Evolutionary conservation across 35 echinoderm and acorn worm species (phyloP).

Genomic region (Ophiothrix spiculata): DNA sequence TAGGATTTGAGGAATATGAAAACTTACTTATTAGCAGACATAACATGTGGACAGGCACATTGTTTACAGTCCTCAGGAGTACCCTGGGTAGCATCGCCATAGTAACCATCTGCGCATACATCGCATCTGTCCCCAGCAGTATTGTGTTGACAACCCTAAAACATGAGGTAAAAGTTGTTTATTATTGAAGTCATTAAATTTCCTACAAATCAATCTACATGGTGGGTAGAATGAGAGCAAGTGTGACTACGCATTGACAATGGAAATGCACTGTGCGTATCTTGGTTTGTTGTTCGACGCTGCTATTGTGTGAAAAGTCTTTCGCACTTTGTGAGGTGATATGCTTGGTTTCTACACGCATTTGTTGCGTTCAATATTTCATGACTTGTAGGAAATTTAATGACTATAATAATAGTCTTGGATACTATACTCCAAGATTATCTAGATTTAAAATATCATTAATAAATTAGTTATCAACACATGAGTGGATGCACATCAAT

Average conservation of each 20-base stretch:
- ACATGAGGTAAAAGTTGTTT: neutral
- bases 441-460: neutral
- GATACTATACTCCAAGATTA: neutral
- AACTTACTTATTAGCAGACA: slow-evolving; percentile 69
- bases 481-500: neutral
- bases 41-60: slow-evolving; percentile 67
- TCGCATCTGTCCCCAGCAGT: slow-evolving; percentile 73
- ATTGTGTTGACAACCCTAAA: slow-evolving; percentile 83
- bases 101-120: slow-evolving; percentile 79
- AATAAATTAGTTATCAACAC: neutral
- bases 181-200: no score
- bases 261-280: no score
- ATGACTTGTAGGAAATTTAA: no score
- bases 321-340: no score
- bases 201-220: neutral
- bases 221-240: no score
- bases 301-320: no score
- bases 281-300: no score
- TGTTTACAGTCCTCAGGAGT: slow-evolving; percentile 57
- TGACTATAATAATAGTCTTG: neutral
- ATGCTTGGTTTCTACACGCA: no score
- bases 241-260: no score
- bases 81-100: slow-evolving; percentile 85
- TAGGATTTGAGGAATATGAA: no score
- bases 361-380: no score